A percentile compares a stretch with the other conserved stretches of the same genome.
Conservation (phyloP, 2,888 invertebrate genomes). For the Chymomyza caudatula region DNA sequence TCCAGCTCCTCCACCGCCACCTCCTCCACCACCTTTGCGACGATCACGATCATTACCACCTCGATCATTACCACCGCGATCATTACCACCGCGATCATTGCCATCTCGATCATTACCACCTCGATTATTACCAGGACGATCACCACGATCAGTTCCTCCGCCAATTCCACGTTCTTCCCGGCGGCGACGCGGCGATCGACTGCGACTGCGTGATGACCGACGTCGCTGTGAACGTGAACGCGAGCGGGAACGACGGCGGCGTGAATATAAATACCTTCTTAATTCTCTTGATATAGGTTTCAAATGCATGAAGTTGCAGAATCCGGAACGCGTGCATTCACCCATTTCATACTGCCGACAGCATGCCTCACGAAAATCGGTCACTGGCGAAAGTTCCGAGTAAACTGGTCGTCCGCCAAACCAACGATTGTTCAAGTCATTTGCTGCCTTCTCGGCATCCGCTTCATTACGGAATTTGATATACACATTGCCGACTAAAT, state of each 20-base stretch:
- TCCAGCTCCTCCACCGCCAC: conserved; percentile 44
- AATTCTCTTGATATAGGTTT: conserved; percentile 98
- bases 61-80: conserved; percentile 51
- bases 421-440: conserved; percentile 98
- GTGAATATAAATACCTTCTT: conserved; percentile 89
- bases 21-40: conserved; percentile 54
- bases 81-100: conserved; percentile 54
- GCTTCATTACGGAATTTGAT: conserved; percentile 99
- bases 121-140: conserved; percentile 45
- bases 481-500: conserved; percentile 99
- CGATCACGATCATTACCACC: conserved; percentile 54
- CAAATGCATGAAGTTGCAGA: conserved; percentile 99
- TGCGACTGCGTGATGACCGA: conserved; percentile 74
- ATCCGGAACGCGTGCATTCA: conserved; percentile 98
- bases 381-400: conserved; percentile 98
- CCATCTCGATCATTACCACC: conserved; percentile 50
- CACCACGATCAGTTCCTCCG: conserved; percentile 54
- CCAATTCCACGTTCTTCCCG: conserved; percentile 58
- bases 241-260: conserved; percentile 80
- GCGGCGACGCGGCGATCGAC: conserved; percentile 58
- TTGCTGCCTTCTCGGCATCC: conserved; percentile 98
- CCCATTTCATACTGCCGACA: conserved; percentile 99
- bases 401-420: conserved; percentile 99
- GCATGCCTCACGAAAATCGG: conserved; percentile 99
- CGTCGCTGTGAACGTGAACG: conserved; percentile 77